Evolutionary conservation across 2,113 vertebrate genomes (phyloP).

Genomic region (Blennius ocellaris): DNA sequence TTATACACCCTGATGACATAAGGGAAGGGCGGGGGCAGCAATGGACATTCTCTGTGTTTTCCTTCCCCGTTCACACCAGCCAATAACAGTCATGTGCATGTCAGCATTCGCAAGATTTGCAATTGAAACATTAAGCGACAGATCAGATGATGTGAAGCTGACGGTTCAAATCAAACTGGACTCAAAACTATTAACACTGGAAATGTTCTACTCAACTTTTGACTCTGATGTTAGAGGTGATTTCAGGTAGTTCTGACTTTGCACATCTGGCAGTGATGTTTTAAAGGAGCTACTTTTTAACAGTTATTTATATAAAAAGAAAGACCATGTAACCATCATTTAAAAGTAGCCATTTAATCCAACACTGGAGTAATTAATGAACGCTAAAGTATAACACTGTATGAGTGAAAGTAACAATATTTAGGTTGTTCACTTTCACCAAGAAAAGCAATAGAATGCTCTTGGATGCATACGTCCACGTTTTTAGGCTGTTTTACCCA

Average conservation of each 20-base stretch:
- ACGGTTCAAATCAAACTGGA: background rate
- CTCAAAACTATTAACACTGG: background rate
- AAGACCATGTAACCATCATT: background rate
- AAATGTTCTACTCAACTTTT: background rate
- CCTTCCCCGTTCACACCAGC: background rate
- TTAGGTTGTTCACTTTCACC: background rate
- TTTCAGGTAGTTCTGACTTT: background rate
- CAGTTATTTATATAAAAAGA: background rate
- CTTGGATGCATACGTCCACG: background rate
- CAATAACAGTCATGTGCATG: background rate
- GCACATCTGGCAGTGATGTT: background rate
- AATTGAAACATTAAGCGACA: slow-evolving; percentile 2
- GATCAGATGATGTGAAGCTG: background rate
- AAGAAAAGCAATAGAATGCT: background rate
- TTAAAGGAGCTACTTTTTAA: background rate
- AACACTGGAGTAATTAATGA: background rate
- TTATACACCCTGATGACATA: background rate
- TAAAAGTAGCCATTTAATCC: background rate
- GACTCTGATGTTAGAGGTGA: background rate
- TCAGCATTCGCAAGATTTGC: slow-evolving; percentile 7
- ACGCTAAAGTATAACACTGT: background rate
- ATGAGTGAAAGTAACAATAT: background rate
- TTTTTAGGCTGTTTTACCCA: too few species aligned
- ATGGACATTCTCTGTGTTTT: background rate
- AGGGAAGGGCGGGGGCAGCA: slow-evolving; percentile 1